Base-by-base conservation (phyloP, 2,797 vertebrate species). In the Hemibagrus guttatus region DNA sequence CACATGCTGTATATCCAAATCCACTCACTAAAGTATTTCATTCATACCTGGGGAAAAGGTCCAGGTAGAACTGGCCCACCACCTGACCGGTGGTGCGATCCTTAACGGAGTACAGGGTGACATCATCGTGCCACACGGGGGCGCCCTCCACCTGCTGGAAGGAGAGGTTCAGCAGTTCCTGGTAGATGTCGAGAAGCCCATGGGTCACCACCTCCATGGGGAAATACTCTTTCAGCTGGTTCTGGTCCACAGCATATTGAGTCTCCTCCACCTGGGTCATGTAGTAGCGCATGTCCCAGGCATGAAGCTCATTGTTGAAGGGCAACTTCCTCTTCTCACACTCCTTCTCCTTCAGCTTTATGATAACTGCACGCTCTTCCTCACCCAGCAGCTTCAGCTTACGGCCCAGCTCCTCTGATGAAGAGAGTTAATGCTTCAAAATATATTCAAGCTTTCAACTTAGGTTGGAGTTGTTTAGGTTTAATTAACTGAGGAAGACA, bases 211-310 rank as follows among this genome's bases (percentile, higher is more conserved):
- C 97, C 90, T 98, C 96, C 97, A 99, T 97, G 6, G 98, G 98
- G 89, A 99, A 99, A 87, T 96, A 99, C 93, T 99, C 98, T 95
- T 99, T 99, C 83, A 99, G 91, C 85, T 96, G 94, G 91, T 99
- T 97, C 94, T 99, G 98, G 85, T 99, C 98, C 93, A 99, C 97
- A 0, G 95, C 95, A 56, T 97, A 99, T 91, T 95, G 97, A 0
- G 96, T 97, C 94, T 99, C 98, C 94, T 99, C 98, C 95, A 99
- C 97, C 94, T 97, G 98, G 84, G 97, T 99, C 98, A 99, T 99
- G 95, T 96, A 99, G 93, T 97, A 99, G 74, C 98, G 96, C 19
- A 97, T 97, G 95, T 99, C 98, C 97, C 98, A 99, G 80, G 98
- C 97, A 0, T 97, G 93, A 92, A 99, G 95, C 88, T 94, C 88